Base-by-base conservation (phyloP, 2,113 vertebrate genomes). In the Neotoma lepida region DNA sequence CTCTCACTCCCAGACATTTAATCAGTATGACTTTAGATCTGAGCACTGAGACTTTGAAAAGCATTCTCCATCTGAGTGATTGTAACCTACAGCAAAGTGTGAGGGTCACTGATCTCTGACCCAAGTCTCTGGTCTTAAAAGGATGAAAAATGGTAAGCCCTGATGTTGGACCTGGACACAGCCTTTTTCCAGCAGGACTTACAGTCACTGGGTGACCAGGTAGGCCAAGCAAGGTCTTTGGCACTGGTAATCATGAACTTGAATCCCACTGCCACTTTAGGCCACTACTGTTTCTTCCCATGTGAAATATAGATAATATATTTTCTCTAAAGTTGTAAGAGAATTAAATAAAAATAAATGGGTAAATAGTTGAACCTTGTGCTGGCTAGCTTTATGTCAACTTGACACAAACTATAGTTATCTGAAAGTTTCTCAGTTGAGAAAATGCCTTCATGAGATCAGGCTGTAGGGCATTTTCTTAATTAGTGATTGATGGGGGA, bases 301-400 rank as follows among this genome's bases (percentile, higher is more conserved):
- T 56, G 5, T 63, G 49, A 85, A 90, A 94, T 51, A 22, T 22
- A 54, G 33, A 46, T 49, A 39, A 68, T 9, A 8, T 30, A 41
- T 26, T 86, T 92, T 76, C 0, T 90, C 22, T 74, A 26, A 84
- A 68, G 28, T 44, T 81, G 17, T 41, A 7, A 71, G 66, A 63
- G 28, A 61, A 89, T 46, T 86, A 77, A 88, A 41, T 76, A 51
- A 94, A 94, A 88, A 85, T 49, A 70, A 64, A 49, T 44, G 33
- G 56, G 9, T 90, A 54, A 56, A 92, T 44, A 41, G 39, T 41
- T 63, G 7, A 61, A 82, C 54, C 24, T 41, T 61, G 64, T 78
- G 20, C 13, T 61, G 44, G 39, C 24, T 61, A 63, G 8, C 63
- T 84, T 84, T 30, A 61, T 63, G 54, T 18, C 56, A 63, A 84